Evolutionary conservation across 2,888 invertebrate species (phyloP).

Genomic region (Mythimna loreyi): DNA sequence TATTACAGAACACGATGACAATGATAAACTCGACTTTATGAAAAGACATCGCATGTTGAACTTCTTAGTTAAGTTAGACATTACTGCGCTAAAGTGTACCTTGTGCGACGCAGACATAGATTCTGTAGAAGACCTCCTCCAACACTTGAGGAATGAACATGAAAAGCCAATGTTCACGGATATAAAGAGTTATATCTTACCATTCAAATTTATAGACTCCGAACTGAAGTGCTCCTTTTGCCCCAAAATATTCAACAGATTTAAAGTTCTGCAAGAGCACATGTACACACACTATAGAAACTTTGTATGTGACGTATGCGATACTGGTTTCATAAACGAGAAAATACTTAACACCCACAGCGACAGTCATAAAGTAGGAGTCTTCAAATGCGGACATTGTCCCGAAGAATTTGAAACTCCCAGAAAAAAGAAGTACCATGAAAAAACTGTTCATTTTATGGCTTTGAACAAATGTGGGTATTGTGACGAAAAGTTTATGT

Average conservation of each 20-base stretch:
- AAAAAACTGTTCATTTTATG: conserved; percentile 63
- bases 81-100: conserved; percentile 66
- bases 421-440: conserved; percentile 67
- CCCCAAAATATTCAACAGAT: conserved; percentile 59
- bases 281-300: conserved; percentile 72
- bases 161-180: conserved; percentile 49
- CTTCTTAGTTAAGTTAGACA: conserved; percentile 76
- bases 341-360: conserved; percentile 42
- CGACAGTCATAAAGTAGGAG: conserved; percentile 47
- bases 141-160: conserved; percentile 46
- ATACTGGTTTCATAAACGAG: conserved; percentile 62
- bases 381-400: conserved; percentile 68
- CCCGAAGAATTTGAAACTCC: conserved; percentile 64
- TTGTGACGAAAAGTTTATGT: conserved; percentile 59
- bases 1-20: conserved; percentile 66
- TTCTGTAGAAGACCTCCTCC: conserved; percentile 38
- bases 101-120: conserved; percentile 45
- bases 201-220: conserved; percentile 73
- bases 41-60: conserved; percentile 58
- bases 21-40: conserved; percentile 66
- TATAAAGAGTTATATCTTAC: conserved; percentile 70
- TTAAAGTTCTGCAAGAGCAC: conserved; percentile 70
- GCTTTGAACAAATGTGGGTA: conserved; percentile 69
- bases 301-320: conserved; percentile 70
- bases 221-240: conserved; percentile 66